phyloP scores from a whole-genome alignment of 2,888 invertebrate genomes.

The Trisateles emortualis region DNA sequence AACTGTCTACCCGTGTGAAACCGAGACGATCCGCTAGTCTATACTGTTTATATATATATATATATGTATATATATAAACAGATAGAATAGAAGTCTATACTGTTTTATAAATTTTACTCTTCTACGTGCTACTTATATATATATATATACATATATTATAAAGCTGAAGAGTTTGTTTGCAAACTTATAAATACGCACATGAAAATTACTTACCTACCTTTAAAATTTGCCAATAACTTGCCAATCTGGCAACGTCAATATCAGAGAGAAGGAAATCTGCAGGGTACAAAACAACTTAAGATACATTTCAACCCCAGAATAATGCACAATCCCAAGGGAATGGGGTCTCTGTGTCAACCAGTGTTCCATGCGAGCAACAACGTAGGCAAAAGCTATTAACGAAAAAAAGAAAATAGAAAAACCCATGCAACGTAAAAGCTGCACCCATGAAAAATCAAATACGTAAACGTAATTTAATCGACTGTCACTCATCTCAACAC shows the following conservation, averaged over 20 bases:
- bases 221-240: no score
- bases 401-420: not conserved
- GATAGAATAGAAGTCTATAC: no score
- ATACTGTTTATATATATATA: no score
- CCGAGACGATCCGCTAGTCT: no score
- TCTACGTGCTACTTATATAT: no score
- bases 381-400: not conserved
- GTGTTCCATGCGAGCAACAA: not conserved
- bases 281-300: conserved; percentile 8
- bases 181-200: no score
- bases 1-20: no score
- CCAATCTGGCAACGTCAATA: not conserved
- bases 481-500: not conserved
- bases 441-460: not conserved
- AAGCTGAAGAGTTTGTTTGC: no score
- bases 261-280: not conserved
- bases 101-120: no score
- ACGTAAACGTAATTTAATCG: not conserved
- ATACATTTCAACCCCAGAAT: conserved; percentile 8
- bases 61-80: no score
- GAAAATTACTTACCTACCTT: no score
- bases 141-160: no score
- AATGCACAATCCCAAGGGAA: conserved; percentile 5
- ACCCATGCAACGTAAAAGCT: not conserved
- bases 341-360: conserved; percentile 10